These are phyloP conservation scores for Ctenodactylus gundi DNA, from an alignment of 2,113 vertebrate genomes.

Conservation along the genomic window DNA sequence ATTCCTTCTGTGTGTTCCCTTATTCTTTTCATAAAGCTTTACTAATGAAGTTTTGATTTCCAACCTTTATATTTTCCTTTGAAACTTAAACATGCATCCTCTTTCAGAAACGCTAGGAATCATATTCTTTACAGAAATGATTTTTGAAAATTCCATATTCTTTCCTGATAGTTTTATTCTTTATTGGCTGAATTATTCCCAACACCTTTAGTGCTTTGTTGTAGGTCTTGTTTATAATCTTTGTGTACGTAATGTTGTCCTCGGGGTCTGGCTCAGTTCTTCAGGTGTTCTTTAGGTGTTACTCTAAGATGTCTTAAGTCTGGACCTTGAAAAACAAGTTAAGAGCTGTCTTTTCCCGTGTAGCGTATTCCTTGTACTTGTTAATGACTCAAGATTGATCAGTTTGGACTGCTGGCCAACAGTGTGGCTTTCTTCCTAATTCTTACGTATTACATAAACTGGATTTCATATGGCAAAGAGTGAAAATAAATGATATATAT, in stretches of 20 bases:
- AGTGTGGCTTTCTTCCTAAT: not conserved
- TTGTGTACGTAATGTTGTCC: not conserved
- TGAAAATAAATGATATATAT: too few species aligned
- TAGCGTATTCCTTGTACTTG: not conserved
- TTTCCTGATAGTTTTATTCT: not conserved
- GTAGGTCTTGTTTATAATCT: not conserved
- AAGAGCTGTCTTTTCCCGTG: not conserved
- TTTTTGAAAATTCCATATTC: constrained; percentile 42
- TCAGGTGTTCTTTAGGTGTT: not conserved
- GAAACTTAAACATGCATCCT: constrained; percentile 22
- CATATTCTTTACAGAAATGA: constrained; percentile 33
- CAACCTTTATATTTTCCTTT: constrained; percentile 31
- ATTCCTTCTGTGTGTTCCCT: constrained; percentile 13
- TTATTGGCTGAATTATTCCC: not conserved
- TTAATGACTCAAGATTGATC: constrained; percentile 1
- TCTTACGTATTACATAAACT: too few species aligned
- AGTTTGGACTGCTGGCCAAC: not conserved
- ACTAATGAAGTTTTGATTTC: constrained; percentile 35
- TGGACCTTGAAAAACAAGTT: constrained; percentile 17
- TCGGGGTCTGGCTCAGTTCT: constrained; percentile 19
- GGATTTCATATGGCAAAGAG: too few species aligned
- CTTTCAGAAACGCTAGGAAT: not conserved
- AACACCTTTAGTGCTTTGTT: not conserved
- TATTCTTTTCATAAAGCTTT: constrained; percentile 31
- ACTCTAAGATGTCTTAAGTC: not conserved